phyloP scores from a whole-genome alignment of 2,113 vertebrate genomes.

The Phylloscopus trochilus region DNA sequence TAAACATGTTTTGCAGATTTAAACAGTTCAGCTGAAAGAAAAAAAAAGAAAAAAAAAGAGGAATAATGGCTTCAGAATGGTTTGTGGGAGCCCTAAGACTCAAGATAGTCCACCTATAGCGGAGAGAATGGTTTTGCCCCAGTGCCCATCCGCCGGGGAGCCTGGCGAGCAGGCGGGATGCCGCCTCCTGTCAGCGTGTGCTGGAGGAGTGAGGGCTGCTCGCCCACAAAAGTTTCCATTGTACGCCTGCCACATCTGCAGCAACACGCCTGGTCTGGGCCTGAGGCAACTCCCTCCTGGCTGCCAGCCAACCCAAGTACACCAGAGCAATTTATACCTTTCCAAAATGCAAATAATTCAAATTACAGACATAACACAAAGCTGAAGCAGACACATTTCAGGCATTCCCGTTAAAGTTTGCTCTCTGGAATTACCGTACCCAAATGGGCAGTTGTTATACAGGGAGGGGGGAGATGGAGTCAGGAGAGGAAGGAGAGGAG shows the following conservation, averaged over 20 bases:
- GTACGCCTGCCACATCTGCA: conserved; percentile 85
- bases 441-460: conserved; percentile 51
- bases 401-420: conserved; percentile 72
- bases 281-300: conserved; percentile 73
- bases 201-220: conserved; percentile 73
- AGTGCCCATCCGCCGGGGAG: conserved; percentile 4
- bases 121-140: conserved; percentile 36
- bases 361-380: conserved; percentile 75
- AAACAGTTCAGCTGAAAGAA: conserved; percentile 45
- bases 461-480: neutral
- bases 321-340: conserved; percentile 74
- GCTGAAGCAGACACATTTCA: conserved; percentile 74
- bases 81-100: conserved; percentile 52
- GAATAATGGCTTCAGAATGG: conserved; percentile 13
- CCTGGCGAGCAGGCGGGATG: conserved; percentile 68
- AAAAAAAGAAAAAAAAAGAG: neutral
- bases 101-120: conserved; percentile 25
- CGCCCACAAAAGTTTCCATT: conserved; percentile 85
- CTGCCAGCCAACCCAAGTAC: conserved; percentile 54
- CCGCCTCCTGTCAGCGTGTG: conserved; percentile 59
- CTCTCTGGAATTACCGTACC: conserved; percentile 59
- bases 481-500: conserved; percentile 29
- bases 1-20: conserved; percentile 92
- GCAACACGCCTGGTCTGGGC: conserved; percentile 77
- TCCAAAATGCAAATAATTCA: conserved; percentile 77